Base-by-base conservation (phyloP, 2,797 vertebrate genomes). In the Channa striata region DNA sequence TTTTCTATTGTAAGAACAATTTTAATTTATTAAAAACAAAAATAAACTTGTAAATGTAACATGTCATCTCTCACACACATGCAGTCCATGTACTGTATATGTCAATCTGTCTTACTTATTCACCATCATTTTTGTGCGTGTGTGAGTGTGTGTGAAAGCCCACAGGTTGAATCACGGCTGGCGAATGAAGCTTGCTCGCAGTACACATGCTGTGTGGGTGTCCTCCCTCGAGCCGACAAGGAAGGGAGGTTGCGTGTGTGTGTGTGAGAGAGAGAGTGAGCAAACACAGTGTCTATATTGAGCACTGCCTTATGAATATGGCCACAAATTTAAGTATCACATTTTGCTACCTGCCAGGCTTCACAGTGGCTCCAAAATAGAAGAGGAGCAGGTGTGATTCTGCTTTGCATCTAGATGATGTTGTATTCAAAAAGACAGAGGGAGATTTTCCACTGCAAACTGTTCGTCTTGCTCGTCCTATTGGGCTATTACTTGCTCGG, bases 141-240 rank as follows among this genome's bases (percentile, higher is more conserved):
- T 69, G 68, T 51, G 16, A 53, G 64, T 71, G 52, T 59, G 9
- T 74, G 73, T 72, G 78, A 85, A 81, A 83, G 75, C 86, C 82
- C 87, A 89, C 88, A 87, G 85, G 82, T 89, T 91, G 84, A 90
- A 87, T 92, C 90, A 91, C 39, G 72, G 80, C 84, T 83, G 76
- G 82, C 75, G 34, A 60, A 70, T 21, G 52, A 58, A 88, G 75
- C 73, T 65, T 84, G 62, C 79, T 92, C 84, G 44, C 90, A 89
- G 78, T 86, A 84, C 89, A 91, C 88, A 91, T 90, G 84, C 81
- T 89, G 87, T 73, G 91, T 92, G 91, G 91, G 91, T 66, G 91
- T 90, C 84, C 74, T 88, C 90, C 69, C 59, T 86, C 61, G 30
- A 72, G 54, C 82, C 72, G 67, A 56, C 50, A 44, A 62, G 52